These are phyloP conservation scores for Heteromurus nitidus DNA, from an alignment of 2,888 invertebrate genomes.

Conservation along the genomic window DNA sequence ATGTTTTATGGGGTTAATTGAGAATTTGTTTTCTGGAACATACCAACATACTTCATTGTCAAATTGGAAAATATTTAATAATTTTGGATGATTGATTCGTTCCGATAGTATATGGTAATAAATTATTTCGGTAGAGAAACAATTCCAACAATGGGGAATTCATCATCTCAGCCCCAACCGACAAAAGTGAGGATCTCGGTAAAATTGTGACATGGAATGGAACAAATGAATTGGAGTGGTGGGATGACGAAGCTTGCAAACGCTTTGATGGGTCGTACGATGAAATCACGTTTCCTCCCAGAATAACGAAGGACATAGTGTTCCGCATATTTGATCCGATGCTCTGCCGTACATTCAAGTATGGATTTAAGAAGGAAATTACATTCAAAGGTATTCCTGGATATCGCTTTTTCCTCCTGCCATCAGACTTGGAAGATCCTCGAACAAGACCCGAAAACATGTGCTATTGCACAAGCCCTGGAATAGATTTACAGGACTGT, in stretches of 20 bases:
- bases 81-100: too few species aligned
- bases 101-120: too few species aligned
- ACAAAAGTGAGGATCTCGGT: not conserved
- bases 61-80: too few species aligned
- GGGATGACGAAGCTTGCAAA: conserved; percentile 12
- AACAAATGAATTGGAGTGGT: not conserved
- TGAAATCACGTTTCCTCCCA: conserved; percentile 17
- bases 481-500: conserved; percentile 15
- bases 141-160: conserved; percentile 1
- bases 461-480: conserved; percentile 50
- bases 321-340: conserved; percentile 1
- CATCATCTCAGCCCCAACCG: not conserved
- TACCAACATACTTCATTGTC: too few species aligned
- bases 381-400: conserved; percentile 6
- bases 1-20: conserved; percentile 29
- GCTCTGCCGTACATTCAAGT: conserved; percentile 22
- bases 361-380: conserved; percentile 7
- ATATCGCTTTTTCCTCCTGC: conserved; percentile 17
- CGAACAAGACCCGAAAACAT: conserved; percentile 16
- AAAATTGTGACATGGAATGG: conserved; percentile 25
- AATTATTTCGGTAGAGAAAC: conserved; percentile 34
- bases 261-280: conserved; percentile 13
- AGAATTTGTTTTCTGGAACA: too few species aligned
- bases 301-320: not conserved
- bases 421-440: conserved; percentile 5